A percentile compares a stretch with the other conserved stretches of the same genome.
Conservation (phyloP, 2,888 invertebrate genomes). For the Euplexia lucipara region DNA sequence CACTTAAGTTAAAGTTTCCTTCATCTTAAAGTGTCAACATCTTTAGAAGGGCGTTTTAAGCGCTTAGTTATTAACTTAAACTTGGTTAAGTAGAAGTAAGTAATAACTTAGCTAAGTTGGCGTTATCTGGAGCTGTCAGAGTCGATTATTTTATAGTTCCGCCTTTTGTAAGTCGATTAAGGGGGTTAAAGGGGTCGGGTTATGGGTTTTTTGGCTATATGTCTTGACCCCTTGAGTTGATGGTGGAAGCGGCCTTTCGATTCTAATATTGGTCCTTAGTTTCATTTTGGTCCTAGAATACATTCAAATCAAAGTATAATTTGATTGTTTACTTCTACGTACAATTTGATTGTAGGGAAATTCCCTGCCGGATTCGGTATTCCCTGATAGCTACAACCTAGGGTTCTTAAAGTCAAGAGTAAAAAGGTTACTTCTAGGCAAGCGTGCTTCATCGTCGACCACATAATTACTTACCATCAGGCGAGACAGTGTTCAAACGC, state of each 20-base stretch:
- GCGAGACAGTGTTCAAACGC: too few species aligned
- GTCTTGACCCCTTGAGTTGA: neutral
- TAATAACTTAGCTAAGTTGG: conserved; percentile 61
- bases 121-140: conserved; percentile 60
- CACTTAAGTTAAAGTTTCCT: conserved; percentile 54
- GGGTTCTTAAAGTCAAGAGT: too few species aligned
- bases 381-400: too few species aligned
- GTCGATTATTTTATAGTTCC: conserved; percentile 61
- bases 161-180: conserved; percentile 32
- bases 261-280: neutral
- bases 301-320: too few species aligned
- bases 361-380: too few species aligned
- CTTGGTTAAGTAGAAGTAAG: conserved; percentile 59
- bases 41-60: conserved; percentile 63
- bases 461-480: too few species aligned
- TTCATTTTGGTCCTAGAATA: too few species aligned
- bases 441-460: too few species aligned
- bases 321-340: too few species aligned
- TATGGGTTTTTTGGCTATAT: neutral
- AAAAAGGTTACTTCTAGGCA: too few species aligned
- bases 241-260: neutral
- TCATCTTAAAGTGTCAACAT: conserved; percentile 63
- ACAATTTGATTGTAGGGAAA: too few species aligned
- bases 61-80: conserved; percentile 65
- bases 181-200: conserved; percentile 2